phyloP scores from a whole-genome alignment of 2,113 vertebrate genomes.

The Caranx melampygus region DNA sequence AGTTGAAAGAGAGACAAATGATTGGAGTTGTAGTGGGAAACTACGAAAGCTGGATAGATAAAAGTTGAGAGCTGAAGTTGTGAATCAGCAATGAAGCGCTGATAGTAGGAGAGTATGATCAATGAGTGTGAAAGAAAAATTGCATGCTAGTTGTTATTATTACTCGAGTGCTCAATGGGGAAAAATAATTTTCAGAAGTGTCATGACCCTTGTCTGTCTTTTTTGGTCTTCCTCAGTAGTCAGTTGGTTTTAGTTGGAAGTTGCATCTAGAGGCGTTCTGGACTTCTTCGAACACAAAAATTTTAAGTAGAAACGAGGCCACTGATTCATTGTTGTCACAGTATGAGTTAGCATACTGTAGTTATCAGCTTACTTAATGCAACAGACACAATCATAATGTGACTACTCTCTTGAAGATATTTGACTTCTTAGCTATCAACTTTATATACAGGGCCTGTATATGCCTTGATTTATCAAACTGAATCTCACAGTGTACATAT shows the following conservation, averaged over 20 bases:
- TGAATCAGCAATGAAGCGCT: constrained; percentile 31
- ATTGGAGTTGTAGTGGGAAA: constrained; percentile 15
- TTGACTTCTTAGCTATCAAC: background rate
- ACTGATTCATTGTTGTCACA: background rate
- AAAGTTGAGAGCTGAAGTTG: constrained; percentile 36
- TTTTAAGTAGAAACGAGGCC: background rate
- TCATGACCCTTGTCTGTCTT: background rate
- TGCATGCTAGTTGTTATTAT: background rate
- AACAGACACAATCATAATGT: background rate
- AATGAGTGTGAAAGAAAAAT: background rate
- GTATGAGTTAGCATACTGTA: background rate
- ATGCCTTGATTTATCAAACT: background rate
- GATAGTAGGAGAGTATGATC: constrained; percentile 5
- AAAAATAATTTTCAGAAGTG: background rate
- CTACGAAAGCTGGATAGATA: constrained; percentile 23
- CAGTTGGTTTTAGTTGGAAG: background rate
- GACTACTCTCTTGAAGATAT: background rate
- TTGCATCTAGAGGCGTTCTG: background rate
- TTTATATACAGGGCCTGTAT: background rate
- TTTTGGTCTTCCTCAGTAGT: background rate
- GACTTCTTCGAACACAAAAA: background rate
- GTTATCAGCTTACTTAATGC: background rate
- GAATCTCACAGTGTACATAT: background rate
- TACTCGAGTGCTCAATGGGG: background rate
- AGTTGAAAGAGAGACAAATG: constrained; percentile 41